phyloP scores from a whole-genome alignment of 2,797 vertebrate species.

The Helicolenus hilgendorfi region DNA sequence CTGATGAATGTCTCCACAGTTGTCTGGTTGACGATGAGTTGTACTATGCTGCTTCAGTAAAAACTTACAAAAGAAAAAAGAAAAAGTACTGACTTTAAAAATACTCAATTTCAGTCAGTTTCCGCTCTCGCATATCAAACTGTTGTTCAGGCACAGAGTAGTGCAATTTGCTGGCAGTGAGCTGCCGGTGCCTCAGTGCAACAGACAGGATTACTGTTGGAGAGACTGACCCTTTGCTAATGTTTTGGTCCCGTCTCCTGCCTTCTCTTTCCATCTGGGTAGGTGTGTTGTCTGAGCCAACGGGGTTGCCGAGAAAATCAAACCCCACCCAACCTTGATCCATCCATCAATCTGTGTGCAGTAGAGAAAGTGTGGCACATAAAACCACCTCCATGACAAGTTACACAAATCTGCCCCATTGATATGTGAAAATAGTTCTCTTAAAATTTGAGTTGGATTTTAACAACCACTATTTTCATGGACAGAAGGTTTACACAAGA shows the following conservation, averaged over 20 bases:
- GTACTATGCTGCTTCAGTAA: not conserved
- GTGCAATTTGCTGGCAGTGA: not conserved
- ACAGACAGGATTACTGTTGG: slow-evolving; percentile 17
- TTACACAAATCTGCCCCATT: not conserved
- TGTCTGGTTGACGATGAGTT: not conserved
- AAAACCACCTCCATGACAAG: not conserved
- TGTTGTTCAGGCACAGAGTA: not conserved
- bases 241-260: slow-evolving; percentile 18
- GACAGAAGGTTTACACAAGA: not conserved
- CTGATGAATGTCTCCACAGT: not conserved
- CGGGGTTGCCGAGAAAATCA: not conserved
- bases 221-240: not conserved
- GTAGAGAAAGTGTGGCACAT: not conserved
- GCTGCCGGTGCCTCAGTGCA: not conserved
- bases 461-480: not conserved
- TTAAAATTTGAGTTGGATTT: not conserved
- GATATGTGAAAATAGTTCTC: not conserved
- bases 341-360: not conserved
- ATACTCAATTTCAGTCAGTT: not conserved
- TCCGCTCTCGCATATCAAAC: not conserved
- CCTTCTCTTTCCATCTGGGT: slow-evolving; percentile 8
- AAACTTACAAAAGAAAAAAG: not conserved
- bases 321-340: not conserved
- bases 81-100: not conserved
- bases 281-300: slow-evolving; percentile 11